Conservation (phyloP, 1,140 invertebrate genomes). For the Hyles vespertilio region DNA sequence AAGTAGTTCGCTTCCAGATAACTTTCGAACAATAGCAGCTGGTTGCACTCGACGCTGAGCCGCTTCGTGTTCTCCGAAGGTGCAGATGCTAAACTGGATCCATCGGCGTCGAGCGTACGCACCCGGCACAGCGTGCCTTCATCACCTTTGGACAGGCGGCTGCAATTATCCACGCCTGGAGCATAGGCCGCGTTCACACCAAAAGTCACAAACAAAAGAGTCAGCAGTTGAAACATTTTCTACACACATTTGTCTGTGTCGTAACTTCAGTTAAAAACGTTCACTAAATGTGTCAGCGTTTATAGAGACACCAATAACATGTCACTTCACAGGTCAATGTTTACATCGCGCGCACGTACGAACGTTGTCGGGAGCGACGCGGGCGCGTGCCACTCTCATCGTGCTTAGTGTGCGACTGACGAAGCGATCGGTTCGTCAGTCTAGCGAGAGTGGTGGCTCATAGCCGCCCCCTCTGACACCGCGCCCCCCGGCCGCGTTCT, state of each 20-base stretch:
- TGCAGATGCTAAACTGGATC: conserved; percentile 77
- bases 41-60: conserved; percentile 85
- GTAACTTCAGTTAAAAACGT: conserved; percentile 16
- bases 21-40: conserved; percentile 88
- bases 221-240: conserved; percentile 70
- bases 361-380: conserved; percentile 42
- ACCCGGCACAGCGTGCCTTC: conserved; percentile 80
- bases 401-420: conserved; percentile 59
- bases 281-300: conserved; percentile 29
- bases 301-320: conserved; percentile 32
- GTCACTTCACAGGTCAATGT: conserved; percentile 51
- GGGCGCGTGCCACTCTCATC: conserved; percentile 55
- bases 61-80: conserved; percentile 80
- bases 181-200: conserved; percentile 60
- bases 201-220: conserved; percentile 68
- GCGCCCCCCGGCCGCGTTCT: conserved; percentile 47
- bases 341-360: conserved; percentile 62
- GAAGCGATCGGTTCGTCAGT: conserved; percentile 43
- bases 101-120: conserved; percentile 81
- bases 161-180: conserved; percentile 59
- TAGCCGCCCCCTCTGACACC: conserved; percentile 43
- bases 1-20: conserved; percentile 84
- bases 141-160: conserved; percentile 38
- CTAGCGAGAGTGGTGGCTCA: conserved; percentile 56
- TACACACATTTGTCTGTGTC: conserved; percentile 60